Conservation (phyloP, 2,113 vertebrate species). For the Phrynosoma platyrhinos region DNA sequence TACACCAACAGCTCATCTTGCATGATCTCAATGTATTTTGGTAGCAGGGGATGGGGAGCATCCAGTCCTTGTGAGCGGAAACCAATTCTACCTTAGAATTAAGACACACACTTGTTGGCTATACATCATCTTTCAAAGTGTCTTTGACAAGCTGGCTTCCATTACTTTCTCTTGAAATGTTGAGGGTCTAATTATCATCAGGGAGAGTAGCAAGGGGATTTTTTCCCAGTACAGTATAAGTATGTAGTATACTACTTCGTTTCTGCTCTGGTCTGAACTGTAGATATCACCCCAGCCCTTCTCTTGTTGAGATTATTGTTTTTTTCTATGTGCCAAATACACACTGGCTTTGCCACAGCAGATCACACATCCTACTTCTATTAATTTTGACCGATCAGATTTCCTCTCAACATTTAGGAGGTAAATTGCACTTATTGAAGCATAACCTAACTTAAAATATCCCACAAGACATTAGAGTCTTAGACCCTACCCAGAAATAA, state of each 20-base stretch:
- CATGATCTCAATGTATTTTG: neutral
- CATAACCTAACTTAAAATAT: neutral
- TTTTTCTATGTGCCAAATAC: neutral
- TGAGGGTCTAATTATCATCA: neutral
- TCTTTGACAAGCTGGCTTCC: neutral
- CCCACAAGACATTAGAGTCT: neutral
- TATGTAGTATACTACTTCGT: neutral
- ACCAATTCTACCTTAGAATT: neutral
- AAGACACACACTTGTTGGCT: neutral
- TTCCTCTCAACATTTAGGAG: neutral
- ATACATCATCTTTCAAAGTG: neutral
- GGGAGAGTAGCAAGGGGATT: neutral
- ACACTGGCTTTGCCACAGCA: neutral
- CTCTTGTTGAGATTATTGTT: neutral
- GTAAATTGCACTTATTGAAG: neutral
- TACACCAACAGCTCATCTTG: neutral
- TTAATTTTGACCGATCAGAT: neutral
- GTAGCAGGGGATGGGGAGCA: neutral
- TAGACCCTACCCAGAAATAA: too few species aligned
- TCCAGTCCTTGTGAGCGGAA: neutral
- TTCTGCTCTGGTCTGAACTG: neutral
- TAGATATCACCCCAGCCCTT: neutral
- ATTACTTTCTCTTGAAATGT: neutral
- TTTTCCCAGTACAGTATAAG: neutral
- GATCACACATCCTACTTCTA: neutral